phyloP scores from a whole-genome alignment of 2,797 vertebrate genomes.

The Lycodopsis pacificus region DNA sequence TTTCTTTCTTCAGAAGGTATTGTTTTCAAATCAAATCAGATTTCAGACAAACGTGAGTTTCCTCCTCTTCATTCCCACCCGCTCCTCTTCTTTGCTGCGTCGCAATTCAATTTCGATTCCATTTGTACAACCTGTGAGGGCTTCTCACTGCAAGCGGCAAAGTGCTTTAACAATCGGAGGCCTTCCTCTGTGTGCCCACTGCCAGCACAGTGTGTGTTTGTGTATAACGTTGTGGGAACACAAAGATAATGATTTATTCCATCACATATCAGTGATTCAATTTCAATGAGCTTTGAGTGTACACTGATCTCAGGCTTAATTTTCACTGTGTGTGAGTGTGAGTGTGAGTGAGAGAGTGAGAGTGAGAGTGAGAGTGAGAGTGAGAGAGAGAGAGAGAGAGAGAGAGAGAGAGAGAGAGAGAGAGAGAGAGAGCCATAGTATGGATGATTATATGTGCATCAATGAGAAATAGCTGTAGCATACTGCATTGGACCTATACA shows the following conservation, averaged over 20 bases:
- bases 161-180: background rate
- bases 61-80: background rate
- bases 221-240: background rate
- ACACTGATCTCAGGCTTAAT: background rate
- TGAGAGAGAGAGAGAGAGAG: background rate
- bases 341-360: background rate
- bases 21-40: background rate
- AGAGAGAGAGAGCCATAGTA: background rate
- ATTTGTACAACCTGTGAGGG: background rate
- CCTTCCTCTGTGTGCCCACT: background rate
- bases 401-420: background rate
- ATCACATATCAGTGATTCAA: conserved; percentile 7
- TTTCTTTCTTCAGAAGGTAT: background rate
- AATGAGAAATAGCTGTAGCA: conserved; percentile 10
- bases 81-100: conserved; percentile 1
- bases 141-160: background rate
- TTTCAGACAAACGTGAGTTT: background rate
- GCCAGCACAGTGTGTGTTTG: background rate
- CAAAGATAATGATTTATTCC: conserved; percentile 15
- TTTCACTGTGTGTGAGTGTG: background rate
- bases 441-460: conserved; percentile 10
- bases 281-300: conserved; percentile 16
- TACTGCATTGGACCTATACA: background rate
- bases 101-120: background rate
- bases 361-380: background rate